phyloP scores from a whole-genome alignment of 2,888 invertebrate species.

The Ochlodes sylvanus region DNA sequence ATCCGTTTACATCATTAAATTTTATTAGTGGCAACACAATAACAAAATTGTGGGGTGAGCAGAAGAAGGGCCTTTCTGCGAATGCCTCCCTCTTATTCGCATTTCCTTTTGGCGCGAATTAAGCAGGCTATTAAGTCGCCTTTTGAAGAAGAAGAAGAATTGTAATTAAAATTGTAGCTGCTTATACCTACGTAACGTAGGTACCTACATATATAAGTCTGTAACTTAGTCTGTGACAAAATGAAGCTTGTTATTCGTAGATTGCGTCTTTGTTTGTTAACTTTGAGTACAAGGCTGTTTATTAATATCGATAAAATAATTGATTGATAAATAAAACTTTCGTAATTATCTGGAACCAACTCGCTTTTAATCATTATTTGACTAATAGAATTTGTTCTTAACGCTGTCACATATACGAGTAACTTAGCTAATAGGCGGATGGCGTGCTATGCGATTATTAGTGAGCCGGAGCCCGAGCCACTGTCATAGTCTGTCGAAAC shows the following conservation, averaged over 20 bases:
- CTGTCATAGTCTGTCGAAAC: constrained; percentile 81
- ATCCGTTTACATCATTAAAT: constrained; percentile 85
- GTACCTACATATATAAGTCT: too few relatives aligned
- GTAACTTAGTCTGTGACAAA: constrained; percentile 50
- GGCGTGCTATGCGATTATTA: constrained; percentile 76
- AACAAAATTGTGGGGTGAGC: constrained; percentile 63
- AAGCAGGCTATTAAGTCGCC: constrained; percentile 81
- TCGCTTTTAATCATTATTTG: constrained; percentile 65
- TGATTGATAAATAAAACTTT: background rate
- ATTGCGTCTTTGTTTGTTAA: background rate
- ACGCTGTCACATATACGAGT: constrained; percentile 55
- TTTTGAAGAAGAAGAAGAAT: constrained; percentile 81
- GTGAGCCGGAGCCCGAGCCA: constrained; percentile 53
- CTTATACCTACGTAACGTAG: constrained; percentile 56
- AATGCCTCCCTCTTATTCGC: constrained; percentile 70
- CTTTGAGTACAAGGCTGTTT: background rate
- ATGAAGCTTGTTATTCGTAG: background rate
- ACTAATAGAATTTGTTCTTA: constrained; percentile 73
- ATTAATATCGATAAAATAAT: background rate
- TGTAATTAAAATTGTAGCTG: constrained; percentile 74
- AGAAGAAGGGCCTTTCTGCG: constrained; percentile 72
- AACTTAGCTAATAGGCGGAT: constrained; percentile 77
- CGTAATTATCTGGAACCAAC: constrained; percentile 49
- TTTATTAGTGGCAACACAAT: constrained; percentile 82
- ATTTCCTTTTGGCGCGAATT: constrained; percentile 82